These are phyloP conservation scores for Rhagologus leucostigma DNA, from an alignment of 2,113 vertebrate species.

Conservation along the genomic window DNA sequence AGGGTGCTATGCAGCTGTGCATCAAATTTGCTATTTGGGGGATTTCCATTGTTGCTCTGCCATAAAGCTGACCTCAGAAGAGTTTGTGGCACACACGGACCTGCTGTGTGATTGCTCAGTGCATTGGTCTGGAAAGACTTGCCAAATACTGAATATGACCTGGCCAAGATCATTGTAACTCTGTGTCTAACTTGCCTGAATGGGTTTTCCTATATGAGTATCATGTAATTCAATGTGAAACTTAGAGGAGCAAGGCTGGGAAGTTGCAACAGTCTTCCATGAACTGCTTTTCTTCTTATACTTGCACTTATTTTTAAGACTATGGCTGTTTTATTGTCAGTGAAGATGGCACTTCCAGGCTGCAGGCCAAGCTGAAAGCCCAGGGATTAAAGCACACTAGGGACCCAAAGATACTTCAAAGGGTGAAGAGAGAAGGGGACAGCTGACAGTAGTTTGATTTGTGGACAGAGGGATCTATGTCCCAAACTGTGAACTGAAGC, in stretches of 20 bases:
- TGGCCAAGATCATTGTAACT: neutral
- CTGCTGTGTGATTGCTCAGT: neutral
- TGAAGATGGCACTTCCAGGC: neutral
- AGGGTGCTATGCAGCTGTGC: neutral
- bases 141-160: neutral
- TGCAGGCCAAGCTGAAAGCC: neutral
- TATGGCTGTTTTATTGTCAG: neutral
- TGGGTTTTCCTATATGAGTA: neutral
- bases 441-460: neutral
- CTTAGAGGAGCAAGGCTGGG: neutral
- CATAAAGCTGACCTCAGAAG: neutral
- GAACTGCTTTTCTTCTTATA: neutral
- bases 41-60: neutral
- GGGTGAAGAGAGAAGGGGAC: neutral
- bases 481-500: neutral
- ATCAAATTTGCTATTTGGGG: neutral
- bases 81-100: fast-evolving
- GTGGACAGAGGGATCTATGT: neutral
- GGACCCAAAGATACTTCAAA: neutral
- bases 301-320: neutral
- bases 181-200: neutral
- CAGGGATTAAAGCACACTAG: neutral
- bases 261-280: neutral
- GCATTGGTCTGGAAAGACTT: neutral
- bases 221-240: neutral